These are phyloP conservation scores for Rhinella marina DNA, from an alignment of 2,797 vertebrate species.

Conservation along the genomic window DNA sequence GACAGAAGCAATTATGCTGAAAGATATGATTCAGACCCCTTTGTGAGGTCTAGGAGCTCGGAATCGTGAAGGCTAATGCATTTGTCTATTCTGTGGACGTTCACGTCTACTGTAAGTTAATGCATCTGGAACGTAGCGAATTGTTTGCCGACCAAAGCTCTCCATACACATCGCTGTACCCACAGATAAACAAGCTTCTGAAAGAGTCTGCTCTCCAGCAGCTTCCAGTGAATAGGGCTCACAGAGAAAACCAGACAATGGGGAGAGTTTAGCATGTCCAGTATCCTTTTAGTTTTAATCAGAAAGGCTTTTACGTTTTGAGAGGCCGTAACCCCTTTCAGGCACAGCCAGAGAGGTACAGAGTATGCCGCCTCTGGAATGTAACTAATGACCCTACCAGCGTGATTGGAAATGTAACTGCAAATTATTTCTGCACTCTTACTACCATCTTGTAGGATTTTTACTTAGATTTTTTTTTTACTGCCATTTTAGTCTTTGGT, in stretches of 20 bases:
- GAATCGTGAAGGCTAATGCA: background rate
- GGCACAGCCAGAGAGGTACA: background rate
- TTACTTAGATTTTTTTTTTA: background rate
- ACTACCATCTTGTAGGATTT: background rate
- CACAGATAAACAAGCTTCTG: conserved; percentile 32
- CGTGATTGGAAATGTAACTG: background rate
- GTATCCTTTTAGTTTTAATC: conserved; percentile 46
- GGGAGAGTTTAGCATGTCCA: conserved; percentile 24
- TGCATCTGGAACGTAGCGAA: conserved; percentile 24
- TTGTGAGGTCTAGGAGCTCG: background rate
- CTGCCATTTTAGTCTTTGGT: background rate
- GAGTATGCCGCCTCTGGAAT: background rate
- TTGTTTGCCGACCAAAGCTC: conserved; percentile 32
- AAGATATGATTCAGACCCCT: background rate
- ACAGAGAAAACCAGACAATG: conserved; percentile 27
- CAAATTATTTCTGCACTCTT: background rate
- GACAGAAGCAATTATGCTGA: conserved; percentile 1
- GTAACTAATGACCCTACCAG: conserved; percentile 20
- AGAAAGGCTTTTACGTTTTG: conserved; percentile 34
- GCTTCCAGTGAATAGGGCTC: conserved; percentile 29
- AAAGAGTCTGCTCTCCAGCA: conserved; percentile 8
- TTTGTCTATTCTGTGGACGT: background rate
- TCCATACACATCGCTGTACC: conserved; percentile 2
- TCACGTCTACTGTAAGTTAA: background rate
- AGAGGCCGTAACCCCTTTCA: conserved; percentile 54